Conservation (phyloP, 2,113 vertebrate species). For the Centropristis striata region DNA sequence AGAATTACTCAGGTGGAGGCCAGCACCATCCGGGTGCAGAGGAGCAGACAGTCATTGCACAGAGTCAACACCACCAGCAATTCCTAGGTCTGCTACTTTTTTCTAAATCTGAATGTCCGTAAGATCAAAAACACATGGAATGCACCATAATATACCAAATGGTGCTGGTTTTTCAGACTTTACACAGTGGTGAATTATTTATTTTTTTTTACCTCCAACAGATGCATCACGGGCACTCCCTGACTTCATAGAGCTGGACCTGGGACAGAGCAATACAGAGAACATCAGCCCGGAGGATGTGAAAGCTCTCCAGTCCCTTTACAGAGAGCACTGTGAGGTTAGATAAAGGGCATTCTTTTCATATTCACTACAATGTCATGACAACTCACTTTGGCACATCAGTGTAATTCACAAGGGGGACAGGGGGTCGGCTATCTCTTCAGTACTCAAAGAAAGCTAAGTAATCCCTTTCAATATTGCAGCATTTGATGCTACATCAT, state of each 20-base stretch:
- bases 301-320: conserved; percentile 93
- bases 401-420: conserved; percentile 4
- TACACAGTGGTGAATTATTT: background rate
- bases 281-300: conserved; percentile 88
- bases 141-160: background rate
- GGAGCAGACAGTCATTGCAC: conserved; percentile 92
- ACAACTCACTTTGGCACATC: background rate
- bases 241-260: conserved; percentile 91
- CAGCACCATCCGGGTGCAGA: conserved; percentile 86
- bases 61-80: conserved; percentile 98
- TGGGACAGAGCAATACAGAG: conserved; percentile 88
- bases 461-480: background rate
- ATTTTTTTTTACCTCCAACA: conserved; percentile 52
- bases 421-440: background rate
- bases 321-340: conserved; percentile 97
- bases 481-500: background rate
- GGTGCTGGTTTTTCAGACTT: background rate
- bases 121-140: background rate
- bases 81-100: conserved; percentile 89
- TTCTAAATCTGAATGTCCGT: background rate
- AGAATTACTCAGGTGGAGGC: conserved; percentile 85
- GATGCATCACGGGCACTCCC: conserved; percentile 94
- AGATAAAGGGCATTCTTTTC: conserved; percentile 46
- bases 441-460: conserved; percentile 8
- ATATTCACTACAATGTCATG: background rate